Base-by-base conservation (phyloP, 2,797 vertebrate genomes). In the Remorina albescens region DNA sequence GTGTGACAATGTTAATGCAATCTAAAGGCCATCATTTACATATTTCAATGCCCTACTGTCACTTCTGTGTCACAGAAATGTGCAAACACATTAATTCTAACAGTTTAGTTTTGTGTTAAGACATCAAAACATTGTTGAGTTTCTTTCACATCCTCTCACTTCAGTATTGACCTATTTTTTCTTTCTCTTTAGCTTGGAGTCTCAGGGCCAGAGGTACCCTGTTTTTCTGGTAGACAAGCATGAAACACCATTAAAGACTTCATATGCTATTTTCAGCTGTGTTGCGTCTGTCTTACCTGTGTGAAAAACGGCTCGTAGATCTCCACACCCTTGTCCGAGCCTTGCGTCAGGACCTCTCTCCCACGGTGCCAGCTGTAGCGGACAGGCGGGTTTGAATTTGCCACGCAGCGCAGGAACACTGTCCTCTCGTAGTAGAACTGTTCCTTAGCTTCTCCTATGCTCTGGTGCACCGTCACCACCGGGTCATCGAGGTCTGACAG, bases 241-340 rank as follows among this genome's bases (percentile, higher is more conserved):
- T 23, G 18, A 39, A 59, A 60, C 32, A 32, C 5, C 10, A 28
- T 32, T 36, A 42, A 26, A 54, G n/a, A 54, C 15, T 39, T 11
- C 11, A 44, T 15, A 13, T 30, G 37, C 5, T 2, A 13, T 23
- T 37, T 54, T 50, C 2, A 21, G 34, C 55, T 44, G 41, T 1
- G 46, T 71, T 62, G 64, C 34, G 34, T 83, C 71, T 83, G 71
- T 81, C 90, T 91, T 95, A 99, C 98, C 98, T 99, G 98, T 85
- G 98, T 99, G 91, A 99, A 99, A 94, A 99, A 99, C 49, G 98
- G 98, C 85, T 99, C 97, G 2, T 99, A 99, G 92, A 99, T 99
- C 92, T 99, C 97, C 68, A 99, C 97, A 0, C 98, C 98, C 86
- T 99, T 98, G 91, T 99, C 98, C 0, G 97, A 97, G 32, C 97